Base-by-base conservation (phyloP, 2,797 vertebrate species). In the Clarias laeviceps region DNA sequence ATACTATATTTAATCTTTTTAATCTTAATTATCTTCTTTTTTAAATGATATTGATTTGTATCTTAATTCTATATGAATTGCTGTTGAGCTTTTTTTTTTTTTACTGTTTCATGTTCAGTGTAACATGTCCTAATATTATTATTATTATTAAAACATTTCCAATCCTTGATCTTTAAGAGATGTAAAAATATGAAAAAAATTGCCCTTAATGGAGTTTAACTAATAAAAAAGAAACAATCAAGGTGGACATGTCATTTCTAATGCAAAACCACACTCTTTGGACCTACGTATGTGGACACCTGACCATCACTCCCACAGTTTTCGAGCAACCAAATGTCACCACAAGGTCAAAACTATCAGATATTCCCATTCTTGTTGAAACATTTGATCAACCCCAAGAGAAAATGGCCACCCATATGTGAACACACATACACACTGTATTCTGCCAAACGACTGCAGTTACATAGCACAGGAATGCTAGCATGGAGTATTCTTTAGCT, bases 381-480 rank as follows among this genome's bases (percentile, higher is more conserved):
- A 50, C 45, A 50, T 50, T 50, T 50, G 45, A 50, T 50, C 45
- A 50, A 50, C 45, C 45, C 29, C n/a, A 14, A 64, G 2, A n/a
- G n/a, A 27, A 66, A 29, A 66, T 37, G 34, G 4, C 2, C 34
- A 70, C 68, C 0, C 72, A n/a, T 40, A 72, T 12, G 40, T n/a
- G 24, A 64, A 32, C 83, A 45, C 29, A 74, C 78, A 65, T 45
- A 56, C 85, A 59, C 64, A 45, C 72, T 12, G 11, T 50, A 50
- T 57, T 54, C 45, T 59, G 74, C 57, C 73, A 82, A 56, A n/a
- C 37, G 61, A 64, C 79, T 79, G 32, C 22, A 74, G 80, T 82
- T 54, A 45, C 45, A 79, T 34, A 62, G 72, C 65, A 81, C 82
- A n/a, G 69, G 72, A 62, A 4, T 78, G 56, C 64, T 73, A 86